Conservation (phyloP, 2,113 vertebrate genomes). For the Pluvianellus socialis region DNA sequence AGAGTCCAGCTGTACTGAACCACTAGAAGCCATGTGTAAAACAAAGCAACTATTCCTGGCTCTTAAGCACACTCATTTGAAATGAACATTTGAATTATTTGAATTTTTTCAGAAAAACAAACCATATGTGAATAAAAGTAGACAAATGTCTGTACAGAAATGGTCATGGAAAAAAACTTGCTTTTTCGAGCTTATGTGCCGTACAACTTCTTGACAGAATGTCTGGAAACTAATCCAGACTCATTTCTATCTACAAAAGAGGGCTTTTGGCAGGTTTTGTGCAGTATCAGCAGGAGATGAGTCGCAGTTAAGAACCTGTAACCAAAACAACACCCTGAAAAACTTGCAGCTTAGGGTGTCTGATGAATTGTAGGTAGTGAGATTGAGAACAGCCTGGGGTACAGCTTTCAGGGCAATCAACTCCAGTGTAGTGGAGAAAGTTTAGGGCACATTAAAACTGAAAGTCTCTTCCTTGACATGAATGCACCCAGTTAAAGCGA, state of each 20-base stretch:
- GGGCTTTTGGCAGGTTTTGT: conserved; percentile 14
- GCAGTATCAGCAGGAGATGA: conserved; percentile 5
- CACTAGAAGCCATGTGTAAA: not conserved
- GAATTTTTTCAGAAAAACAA: not conserved
- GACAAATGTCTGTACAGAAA: conserved; percentile 14
- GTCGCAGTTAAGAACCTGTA: conserved; percentile 30
- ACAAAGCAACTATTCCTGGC: not conserved
- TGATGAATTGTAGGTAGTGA: not conserved
- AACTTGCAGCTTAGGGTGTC: not conserved
- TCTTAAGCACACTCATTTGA: not conserved
- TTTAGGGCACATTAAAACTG: too few species aligned
- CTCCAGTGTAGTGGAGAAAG: not conserved
- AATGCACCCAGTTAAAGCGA: too few species aligned
- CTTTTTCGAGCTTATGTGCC: not conserved
- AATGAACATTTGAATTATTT: not conserved
- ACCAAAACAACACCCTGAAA: conserved; percentile 1
- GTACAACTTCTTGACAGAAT: conserved; percentile 7
- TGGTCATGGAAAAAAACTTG: not conserved
- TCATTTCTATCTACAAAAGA: conserved; percentile 33
- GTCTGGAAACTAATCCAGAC: conserved; percentile 37
- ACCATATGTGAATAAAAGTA: conserved; percentile 1
- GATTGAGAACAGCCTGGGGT: not conserved
- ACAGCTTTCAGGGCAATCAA: not conserved
- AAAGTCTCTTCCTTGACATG: too few species aligned
- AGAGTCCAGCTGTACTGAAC: not conserved